Evolutionary conservation across 2,113 vertebrate genomes (phyloP), one percentile per base, ranked within the genome.

Genomic region (Peromyscus polionotus): DNA sequence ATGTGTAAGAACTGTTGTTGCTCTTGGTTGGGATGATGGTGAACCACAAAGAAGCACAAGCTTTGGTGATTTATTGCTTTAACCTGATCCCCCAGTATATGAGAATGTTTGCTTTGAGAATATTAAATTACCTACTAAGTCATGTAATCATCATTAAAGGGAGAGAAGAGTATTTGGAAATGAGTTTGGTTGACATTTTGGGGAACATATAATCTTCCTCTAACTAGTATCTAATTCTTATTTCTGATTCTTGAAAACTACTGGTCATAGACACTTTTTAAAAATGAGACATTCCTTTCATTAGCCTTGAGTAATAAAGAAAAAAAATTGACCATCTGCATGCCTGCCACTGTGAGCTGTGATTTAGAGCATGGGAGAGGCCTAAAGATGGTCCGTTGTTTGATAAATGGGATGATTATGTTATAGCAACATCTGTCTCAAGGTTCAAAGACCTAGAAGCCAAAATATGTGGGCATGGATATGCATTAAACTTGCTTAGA

Each of bases 231-330:
- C 77, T 5, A 88, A 26, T 91, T 63, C 42, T 85, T 45, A 33
- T 68, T 95, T 92, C 65, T 88, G 87, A 76, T 36, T 97, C 45
- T 59, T 95, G 94, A 93, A 75, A 42, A 13, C 33, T 96, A 67
- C 70, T 91, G 89, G 77, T 51, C 11, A 97, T 48, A 68, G 95
- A 94, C 7, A 3, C 51, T 96, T 93, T 97, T 39, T 57, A 90
- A 95, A 96, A 91, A 96, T 97, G 80, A 92, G 91, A 93, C 90
- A 93, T 98, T 95, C 88, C 81, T 96, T 90, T 97, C 90, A 97
- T 97, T 97, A 97, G 94, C 95, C 68, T 93, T 24, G 26, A 95
- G 2, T 96, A 98, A 95, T 93, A 88, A 67, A 95, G 96, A 98
- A 97, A 72, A 72, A 92, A 97, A 93, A 48, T 26, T 79, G 84